phyloP scores from a whole-genome alignment of 2,113 vertebrate species.

The Dasyprocta punctata region DNA sequence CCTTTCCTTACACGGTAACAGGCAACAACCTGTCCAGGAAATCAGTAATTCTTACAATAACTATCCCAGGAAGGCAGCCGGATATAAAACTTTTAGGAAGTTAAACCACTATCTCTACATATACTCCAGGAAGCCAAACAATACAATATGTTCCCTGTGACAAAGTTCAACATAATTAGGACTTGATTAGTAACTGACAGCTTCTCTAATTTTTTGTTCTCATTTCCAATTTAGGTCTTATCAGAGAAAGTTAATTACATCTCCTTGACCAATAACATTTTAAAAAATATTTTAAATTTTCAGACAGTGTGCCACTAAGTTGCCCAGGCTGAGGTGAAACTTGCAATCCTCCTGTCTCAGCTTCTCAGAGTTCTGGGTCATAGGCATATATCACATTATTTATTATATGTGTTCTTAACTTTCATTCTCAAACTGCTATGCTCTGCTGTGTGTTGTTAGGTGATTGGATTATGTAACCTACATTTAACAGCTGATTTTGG shows the following conservation, averaged over 20 bases:
- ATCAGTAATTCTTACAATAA: neutral
- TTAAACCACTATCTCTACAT: neutral
- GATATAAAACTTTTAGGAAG: neutral
- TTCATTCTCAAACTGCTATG: neutral
- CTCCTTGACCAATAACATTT: neutral
- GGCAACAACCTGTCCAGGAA: neutral
- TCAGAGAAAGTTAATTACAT: neutral
- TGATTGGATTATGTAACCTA: neutral
- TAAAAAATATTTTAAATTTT: neutral
- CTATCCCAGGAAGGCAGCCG: neutral
- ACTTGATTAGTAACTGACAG: neutral
- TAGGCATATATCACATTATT: neutral
- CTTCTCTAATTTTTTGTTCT: neutral
- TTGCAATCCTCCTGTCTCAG: neutral
- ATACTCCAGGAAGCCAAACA: neutral
- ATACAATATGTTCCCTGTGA: neutral
- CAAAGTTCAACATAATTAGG: neutral
- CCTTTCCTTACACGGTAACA: neutral
- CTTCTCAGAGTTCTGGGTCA: neutral
- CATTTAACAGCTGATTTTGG: neutral
- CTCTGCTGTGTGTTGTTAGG: neutral
- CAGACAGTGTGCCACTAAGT: neutral
- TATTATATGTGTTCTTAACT: neutral
- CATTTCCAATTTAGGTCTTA: neutral
- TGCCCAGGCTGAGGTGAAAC: neutral